Conservation (phyloP, 92 coral and sea anemone genomes). For the Bergia puertoricense region DNA sequence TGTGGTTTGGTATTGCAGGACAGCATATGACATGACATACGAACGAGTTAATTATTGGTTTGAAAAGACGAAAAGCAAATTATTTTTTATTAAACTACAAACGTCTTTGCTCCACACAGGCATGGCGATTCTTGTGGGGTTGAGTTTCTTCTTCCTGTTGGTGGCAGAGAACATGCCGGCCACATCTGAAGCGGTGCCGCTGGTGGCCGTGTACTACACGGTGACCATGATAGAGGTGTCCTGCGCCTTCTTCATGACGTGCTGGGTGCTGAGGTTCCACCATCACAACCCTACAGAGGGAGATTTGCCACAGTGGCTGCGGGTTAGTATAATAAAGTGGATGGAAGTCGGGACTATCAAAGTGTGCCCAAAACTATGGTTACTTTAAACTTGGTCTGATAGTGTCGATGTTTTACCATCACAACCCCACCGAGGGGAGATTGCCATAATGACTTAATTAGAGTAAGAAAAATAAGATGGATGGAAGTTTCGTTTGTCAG, state of each 20-base stretch:
- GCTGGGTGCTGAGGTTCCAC: conserved; percentile 86
- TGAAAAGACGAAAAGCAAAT: not conserved
- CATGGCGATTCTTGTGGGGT: conserved; percentile 83
- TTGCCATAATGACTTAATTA: too few species aligned
- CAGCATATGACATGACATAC: too few species aligned
- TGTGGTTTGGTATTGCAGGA: too few species aligned
- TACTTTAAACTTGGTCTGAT: too few species aligned
- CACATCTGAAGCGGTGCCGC: conserved; percentile 82
- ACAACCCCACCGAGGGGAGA: too few species aligned
- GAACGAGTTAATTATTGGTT: not conserved
- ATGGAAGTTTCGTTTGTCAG: too few species aligned
- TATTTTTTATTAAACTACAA: too few species aligned
- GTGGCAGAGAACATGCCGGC: conserved; percentile 98
- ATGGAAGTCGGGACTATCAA: not conserved
- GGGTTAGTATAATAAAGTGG: conserved; percentile 49
- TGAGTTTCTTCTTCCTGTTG: conserved; percentile 90
- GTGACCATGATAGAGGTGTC: conserved; percentile 88
- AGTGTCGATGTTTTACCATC: too few species aligned
- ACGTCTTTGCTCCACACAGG: conserved; percentile 43
- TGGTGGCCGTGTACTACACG: conserved; percentile 87
- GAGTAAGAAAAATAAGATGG: too few species aligned
- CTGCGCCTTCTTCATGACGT: conserved; percentile 83
- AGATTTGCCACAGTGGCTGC: conserved; percentile 82
- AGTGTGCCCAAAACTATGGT: too few species aligned
- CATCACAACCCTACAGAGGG: conserved; percentile 82